phyloP scores from a whole-genome alignment of 1,140 invertebrate species.

The Galleria mellonella region DNA sequence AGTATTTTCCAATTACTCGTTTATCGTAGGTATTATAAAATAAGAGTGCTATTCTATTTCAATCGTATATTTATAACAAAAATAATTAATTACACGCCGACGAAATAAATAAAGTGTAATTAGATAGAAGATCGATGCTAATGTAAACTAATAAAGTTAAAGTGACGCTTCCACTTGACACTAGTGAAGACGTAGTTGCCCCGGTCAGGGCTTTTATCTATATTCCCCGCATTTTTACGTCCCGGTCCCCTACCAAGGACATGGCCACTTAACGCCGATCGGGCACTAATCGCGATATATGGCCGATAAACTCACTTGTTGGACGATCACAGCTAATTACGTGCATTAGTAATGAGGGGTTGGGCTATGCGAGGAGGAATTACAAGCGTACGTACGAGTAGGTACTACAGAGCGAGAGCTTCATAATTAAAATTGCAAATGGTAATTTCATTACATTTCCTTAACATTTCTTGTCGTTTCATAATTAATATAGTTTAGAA shows the following conservation, averaged over 20 bases:
- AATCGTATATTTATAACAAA: too few species aligned
- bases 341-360: conserved; percentile 61
- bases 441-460: too few species aligned
- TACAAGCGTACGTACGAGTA: conserved; percentile 9
- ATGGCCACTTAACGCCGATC: conserved; percentile 57
- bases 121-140: conserved; percentile 9
- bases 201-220: conserved; percentile 37
- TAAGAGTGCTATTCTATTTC: too few species aligned
- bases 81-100: too few species aligned
- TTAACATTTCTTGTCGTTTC: too few species aligned
- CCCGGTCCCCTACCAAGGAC: conserved; percentile 20
- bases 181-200: conserved; percentile 54
- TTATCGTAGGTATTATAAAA: too few species aligned
- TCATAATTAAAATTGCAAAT: conserved; percentile 39
- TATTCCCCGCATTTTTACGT: conserved; percentile 12
- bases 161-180: conserved; percentile 34
- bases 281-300: conserved; percentile 58
- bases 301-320: conserved; percentile 53
- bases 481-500: too few species aligned
- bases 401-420: neutral
- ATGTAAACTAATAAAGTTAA: too few species aligned
- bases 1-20: too few species aligned
- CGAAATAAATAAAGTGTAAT: conserved; percentile 4
- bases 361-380: conserved; percentile 8
- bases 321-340: conserved; percentile 55